These are phyloP conservation scores for Hemaris fuciformis DNA, from an alignment of 2,888 invertebrate species.

Conservation along the genomic window DNA sequence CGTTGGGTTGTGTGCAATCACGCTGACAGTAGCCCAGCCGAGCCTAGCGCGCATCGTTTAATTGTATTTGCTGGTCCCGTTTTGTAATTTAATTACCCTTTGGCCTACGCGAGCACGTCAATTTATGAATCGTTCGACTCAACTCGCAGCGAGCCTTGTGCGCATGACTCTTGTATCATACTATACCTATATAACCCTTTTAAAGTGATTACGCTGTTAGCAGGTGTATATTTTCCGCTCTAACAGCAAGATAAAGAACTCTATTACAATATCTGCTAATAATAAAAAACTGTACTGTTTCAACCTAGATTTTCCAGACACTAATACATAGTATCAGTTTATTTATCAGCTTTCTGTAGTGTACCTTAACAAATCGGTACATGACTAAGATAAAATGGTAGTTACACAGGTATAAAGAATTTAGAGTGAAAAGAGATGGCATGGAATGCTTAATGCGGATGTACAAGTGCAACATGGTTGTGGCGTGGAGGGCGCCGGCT, in stretches of 20 bases:
- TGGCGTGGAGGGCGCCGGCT: slow-evolving; percentile 24
- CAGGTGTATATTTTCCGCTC: neutral
- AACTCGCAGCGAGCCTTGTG: slow-evolving; percentile 37
- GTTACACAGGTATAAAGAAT: neutral
- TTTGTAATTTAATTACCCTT: slow-evolving; percentile 82
- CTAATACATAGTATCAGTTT: no score
- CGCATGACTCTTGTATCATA: slow-evolving; percentile 12
- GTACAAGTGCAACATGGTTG: neutral
- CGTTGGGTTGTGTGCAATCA: slow-evolving; percentile 7
- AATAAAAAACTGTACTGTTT: no score
- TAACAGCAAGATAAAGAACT: no score
- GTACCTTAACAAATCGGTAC: no score
- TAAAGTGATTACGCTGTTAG: neutral
- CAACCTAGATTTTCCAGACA: no score
- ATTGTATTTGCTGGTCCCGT: slow-evolving; percentile 73
- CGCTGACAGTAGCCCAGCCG: slow-evolving; percentile 23
- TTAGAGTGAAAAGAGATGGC: neutral
- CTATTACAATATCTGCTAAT: no score
- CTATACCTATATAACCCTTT: neutral
- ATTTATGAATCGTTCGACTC: slow-evolving; percentile 68
- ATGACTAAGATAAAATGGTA: no score
- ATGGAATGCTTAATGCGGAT: neutral
- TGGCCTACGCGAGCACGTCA: slow-evolving; percentile 73
- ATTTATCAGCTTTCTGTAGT: no score
- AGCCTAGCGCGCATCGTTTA: slow-evolving; percentile 57